phyloP scores from a whole-genome alignment of 2,888 invertebrate species.

The Sinotaia quadrata region DNA sequence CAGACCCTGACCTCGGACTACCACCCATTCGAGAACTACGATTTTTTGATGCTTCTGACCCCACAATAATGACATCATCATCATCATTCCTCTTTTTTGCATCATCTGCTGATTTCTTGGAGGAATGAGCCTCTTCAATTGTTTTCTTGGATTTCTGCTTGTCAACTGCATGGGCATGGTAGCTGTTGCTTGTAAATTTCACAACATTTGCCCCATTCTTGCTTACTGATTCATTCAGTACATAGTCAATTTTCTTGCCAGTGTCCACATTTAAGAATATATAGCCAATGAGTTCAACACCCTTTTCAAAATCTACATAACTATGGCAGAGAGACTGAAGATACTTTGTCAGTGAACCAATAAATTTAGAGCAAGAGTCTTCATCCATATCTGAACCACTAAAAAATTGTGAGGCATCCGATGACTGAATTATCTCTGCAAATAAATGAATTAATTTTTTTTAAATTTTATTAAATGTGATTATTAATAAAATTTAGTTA shows the following conservation, averaged over 20 bases:
- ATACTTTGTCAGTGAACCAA: conserved; percentile 27
- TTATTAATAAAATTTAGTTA: too few relatives aligned
- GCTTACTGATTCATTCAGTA: conserved; percentile 26
- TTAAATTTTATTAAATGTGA: too few relatives aligned
- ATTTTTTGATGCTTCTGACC: conserved; percentile 20
- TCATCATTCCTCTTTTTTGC: conserved; percentile 3
- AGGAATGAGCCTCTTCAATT: not conserved
- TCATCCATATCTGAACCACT: conserved; percentile 14
- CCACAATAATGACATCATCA: conserved; percentile 29
- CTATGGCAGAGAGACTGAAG: conserved; percentile 26
- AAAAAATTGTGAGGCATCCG: too few relatives aligned
- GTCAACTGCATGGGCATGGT: conserved; percentile 26
- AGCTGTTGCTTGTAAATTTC: conserved; percentile 29
- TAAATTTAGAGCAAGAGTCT: conserved; percentile 24
- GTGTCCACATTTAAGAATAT: conserved; percentile 25
- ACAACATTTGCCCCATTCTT: conserved; percentile 27
- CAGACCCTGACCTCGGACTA: not conserved
- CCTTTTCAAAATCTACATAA: conserved; percentile 25
- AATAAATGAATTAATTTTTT: too few relatives aligned
- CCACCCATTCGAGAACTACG: not conserved
- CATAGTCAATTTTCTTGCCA: conserved; percentile 26
- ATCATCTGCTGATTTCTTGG: not conserved
- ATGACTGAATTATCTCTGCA: too few relatives aligned
- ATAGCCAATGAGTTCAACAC: conserved; percentile 23
- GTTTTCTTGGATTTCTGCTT: conserved; percentile 15